A percentile compares a stretch with the other conserved stretches of the same genome.
Evolutionary conservation across 2,797 vertebrate species (phyloP).

Genomic region (Paratrypauchen microcephalus): DNA sequence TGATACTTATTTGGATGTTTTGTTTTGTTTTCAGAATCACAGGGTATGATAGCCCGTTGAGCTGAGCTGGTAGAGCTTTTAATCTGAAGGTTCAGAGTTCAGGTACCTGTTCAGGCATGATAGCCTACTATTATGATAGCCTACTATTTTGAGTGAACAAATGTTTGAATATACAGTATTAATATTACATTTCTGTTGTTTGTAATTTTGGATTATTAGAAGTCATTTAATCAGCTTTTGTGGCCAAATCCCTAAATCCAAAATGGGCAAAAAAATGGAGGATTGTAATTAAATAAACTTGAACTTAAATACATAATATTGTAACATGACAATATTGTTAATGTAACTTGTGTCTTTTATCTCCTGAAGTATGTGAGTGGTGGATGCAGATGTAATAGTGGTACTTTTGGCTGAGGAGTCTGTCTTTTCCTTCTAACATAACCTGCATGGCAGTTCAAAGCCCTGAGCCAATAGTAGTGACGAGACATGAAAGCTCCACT

Average conservation of each 20-base stretch:
- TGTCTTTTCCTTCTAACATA: slow-evolving; percentile 48
- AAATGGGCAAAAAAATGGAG: background rate
- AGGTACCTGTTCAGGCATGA: too few species aligned
- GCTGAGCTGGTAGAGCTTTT: too few species aligned
- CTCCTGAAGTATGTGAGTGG: slow-evolving; percentile 44
- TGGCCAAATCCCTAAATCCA: background rate
- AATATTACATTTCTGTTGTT: background rate
- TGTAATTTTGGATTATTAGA: too few species aligned
- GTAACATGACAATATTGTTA: background rate
- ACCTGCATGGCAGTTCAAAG: slow-evolving; percentile 78
- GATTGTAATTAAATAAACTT: background rate
- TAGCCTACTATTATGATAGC: background rate
- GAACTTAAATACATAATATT: background rate
- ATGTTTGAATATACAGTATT: background rate
- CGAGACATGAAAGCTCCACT: slow-evolving; percentile 77
- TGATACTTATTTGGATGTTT: too few species aligned
- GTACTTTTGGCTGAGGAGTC: slow-evolving; percentile 40
- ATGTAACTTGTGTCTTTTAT: slow-evolving; percentile 12
- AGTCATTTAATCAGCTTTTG: background rate
- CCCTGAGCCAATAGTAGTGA: slow-evolving; percentile 44
- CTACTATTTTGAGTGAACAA: background rate
- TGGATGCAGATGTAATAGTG: slow-evolving; percentile 35
- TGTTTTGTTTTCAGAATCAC: background rate
- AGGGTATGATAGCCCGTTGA: background rate
- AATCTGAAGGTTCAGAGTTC: too few species aligned